Evolutionary conservation across 2,113 vertebrate species (phyloP), one percentile per base, ranked within the genome.

Genomic region (Phocoena phocoena): DNA sequence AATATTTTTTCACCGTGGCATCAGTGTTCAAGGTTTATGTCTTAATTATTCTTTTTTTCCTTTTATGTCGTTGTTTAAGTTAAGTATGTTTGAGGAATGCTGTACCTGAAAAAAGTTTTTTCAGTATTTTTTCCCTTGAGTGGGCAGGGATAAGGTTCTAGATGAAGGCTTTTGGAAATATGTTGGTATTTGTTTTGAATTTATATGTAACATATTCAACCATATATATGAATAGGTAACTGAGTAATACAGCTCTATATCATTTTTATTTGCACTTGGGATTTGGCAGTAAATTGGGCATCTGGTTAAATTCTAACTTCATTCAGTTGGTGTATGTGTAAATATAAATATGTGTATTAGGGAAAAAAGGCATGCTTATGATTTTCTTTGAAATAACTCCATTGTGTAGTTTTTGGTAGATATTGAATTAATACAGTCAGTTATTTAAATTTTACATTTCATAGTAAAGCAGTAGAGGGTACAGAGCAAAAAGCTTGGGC

Each of bases 271-370:
- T 90, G 96, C 23, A 25, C 5, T 20, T 92, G 58, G n/a, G 47
- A 83, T 92, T 95, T 90, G 74, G 73, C 33, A 86, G 28, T 89
- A 65, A 95, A 83, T 63, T 92, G 44, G 23, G 12, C 28, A 86
- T 96, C 80, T 94, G 63, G 76, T 74, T 95, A 76, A 84, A 94
- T 88, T 93, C 28, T 97, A 41, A 33, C 63, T 93, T 96, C 33
- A 55, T 79, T 92, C 21, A 70, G 0, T 88, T 92, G 76, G 11
- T 84, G 9, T 25, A 63, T 33, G 58, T 70, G 28, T 90, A 74
- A 68, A 82, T 62, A 44, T 67, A 87, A 79, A 83, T 82, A 87
- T 82, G 14, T 90, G 21, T 50, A 31, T 36, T 82, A n/a, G 63
- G n/a, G 41, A 65, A 91, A 81, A 95, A 93, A 82, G 38, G 74